Evolutionary conservation across 2,888 invertebrate genomes (phyloP), one percentile per base, ranked within the genome.

Genomic region (Prosapia bicincta): DNA sequence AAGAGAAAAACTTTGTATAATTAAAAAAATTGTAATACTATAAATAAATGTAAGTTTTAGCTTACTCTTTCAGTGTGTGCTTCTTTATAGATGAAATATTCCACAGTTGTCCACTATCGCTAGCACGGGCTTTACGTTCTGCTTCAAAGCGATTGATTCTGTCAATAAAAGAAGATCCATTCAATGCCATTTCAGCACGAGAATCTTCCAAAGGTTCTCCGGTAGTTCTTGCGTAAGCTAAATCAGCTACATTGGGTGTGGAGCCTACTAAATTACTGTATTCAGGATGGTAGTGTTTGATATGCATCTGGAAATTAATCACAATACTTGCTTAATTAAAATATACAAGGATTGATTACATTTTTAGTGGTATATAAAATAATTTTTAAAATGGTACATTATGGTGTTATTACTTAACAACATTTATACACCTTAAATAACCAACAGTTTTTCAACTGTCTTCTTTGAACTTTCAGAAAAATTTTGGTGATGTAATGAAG

Each of bases 231-330:
- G 95, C 94, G 80, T 93, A 93, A 0, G 96, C 95, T 77, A 96
- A 85, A 83, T 96, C 95, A 24, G 93, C 89, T 75, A 96, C 95
- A 84, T 95, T 95, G 0, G 95, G 95, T 0, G 95, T 94, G 0
- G 89, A 89, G 2, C 94, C 94, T 79, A 95, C 85, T 84, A 90
- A 90, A 83, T 92, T 91, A 1, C 90, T 89, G 76, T 93, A 88
- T 79, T 95, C 93, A 1, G 91, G 90, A 85, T 97, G 98, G 84
- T 97, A 97, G 84, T 98, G 97, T 83, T 97, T 97, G 66, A 97
- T 93, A 83, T 98, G 98, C 90, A 96, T 97, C 86, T 85, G 80
- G 54, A 80, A 79, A 38, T 66, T 71, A 74, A 74, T n/a, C 43
- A 72, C n/a, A 69, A 75, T 7, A 5, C 6, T 30, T 30, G 5